phyloP scores from a whole-genome alignment of 2,888 invertebrate genomes.

The Tanytarsus gracilentus region DNA sequence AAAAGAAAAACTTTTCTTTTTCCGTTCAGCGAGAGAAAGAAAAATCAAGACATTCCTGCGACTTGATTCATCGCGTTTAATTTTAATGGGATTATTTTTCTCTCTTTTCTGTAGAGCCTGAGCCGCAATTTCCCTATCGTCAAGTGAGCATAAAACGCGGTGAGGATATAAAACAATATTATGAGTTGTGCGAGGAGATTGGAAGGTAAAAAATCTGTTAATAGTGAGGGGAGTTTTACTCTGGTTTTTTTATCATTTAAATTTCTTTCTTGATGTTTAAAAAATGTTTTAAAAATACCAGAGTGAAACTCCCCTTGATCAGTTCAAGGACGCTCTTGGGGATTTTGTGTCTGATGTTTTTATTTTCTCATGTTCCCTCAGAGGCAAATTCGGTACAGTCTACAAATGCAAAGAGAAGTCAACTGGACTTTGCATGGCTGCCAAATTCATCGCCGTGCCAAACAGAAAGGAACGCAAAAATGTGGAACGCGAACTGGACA shows the following conservation, averaged over 20 bases:
- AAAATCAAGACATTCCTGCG: not conserved
- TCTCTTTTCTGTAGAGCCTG: slow-evolving; percentile 60
- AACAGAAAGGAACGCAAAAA: slow-evolving; percentile 81
- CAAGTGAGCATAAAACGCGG: slow-evolving; percentile 78
- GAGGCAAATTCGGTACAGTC: slow-evolving; percentile 96
- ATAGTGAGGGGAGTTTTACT: no score
- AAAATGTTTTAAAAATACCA: not conserved
- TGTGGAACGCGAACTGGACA: slow-evolving; percentile 91
- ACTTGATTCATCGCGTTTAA: slow-evolving; percentile 11
- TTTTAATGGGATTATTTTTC: slow-evolving; percentile 27
- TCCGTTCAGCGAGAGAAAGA: no score
- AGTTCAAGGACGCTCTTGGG: no score
- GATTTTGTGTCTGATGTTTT: slow-evolving; percentile 2
- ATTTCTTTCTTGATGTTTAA: no score
- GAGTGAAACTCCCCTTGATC: not conserved
- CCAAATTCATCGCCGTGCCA: slow-evolving; percentile 82
- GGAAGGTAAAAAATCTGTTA: slow-evolving; percentile 63
- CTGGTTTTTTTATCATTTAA: no score
- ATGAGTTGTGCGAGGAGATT: slow-evolving; percentile 80
- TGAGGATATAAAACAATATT: slow-evolving; percentile 76
- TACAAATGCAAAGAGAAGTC: slow-evolving; percentile 82
- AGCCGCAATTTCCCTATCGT: slow-evolving; percentile 78
- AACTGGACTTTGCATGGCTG: slow-evolving; percentile 73
- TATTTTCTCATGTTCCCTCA: slow-evolving; percentile 42
- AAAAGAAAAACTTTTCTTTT: no score